These are phyloP conservation scores for Trogon surrucura DNA, from an alignment of 2,113 vertebrate genomes.

Conservation along the genomic window DNA sequence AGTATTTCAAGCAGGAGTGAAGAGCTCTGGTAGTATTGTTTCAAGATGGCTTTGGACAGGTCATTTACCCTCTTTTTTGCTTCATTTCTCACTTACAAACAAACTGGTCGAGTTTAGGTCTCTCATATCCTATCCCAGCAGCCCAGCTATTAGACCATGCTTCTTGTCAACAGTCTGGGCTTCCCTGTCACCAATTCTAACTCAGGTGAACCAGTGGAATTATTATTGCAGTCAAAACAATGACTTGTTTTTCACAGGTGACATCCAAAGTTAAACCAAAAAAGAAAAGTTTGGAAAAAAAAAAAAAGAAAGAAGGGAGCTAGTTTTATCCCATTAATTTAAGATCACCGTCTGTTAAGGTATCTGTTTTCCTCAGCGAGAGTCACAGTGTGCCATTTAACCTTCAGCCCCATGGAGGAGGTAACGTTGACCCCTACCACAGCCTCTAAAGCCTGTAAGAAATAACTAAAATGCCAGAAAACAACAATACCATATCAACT, in stretches of 20 bases:
- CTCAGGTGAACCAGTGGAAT: not conserved
- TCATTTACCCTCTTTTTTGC: not conserved
- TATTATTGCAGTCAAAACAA: not conserved
- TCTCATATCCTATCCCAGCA: not conserved
- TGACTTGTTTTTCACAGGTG: not conserved
- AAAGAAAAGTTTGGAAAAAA: no score
- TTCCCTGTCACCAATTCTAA: not conserved
- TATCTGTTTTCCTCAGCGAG: not conserved
- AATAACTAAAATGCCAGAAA: not conserved
- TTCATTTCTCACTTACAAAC: not conserved
- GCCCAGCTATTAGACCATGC: not conserved
- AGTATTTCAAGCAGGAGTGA: not conserved
- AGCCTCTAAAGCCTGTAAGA: not conserved
- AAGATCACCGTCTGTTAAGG: not conserved
- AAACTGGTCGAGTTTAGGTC: not conserved
- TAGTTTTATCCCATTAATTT: not conserved
- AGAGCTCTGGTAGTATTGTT: not conserved
- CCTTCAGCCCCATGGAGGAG: not conserved
- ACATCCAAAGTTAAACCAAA: not conserved
- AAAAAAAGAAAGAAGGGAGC: not conserved
- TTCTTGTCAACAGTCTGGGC: not conserved
- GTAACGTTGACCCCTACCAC: fast-evolving
- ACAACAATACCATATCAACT: not conserved
- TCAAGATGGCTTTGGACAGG: not conserved
- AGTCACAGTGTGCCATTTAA: not conserved